phyloP scores from a whole-genome alignment of 2,888 invertebrate species.

The Mimumesa dahlbomi region DNA sequence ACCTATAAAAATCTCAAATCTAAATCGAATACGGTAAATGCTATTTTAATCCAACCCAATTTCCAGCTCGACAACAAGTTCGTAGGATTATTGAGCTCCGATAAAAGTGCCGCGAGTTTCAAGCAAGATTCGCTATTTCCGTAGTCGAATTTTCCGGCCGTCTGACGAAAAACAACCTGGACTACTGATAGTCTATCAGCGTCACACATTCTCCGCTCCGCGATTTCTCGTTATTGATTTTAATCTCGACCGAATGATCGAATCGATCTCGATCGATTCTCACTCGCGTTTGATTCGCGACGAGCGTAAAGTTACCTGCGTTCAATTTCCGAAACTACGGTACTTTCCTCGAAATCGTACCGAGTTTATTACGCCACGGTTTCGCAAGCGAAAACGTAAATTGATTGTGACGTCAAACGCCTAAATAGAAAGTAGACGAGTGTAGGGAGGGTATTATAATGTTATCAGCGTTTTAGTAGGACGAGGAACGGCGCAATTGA shows the following conservation, averaged over 20 bases:
- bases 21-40: too few species aligned
- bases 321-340: constrained; percentile 65
- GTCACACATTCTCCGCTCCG: constrained; percentile 21
- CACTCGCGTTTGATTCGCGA: constrained; percentile 54
- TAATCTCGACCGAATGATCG: constrained; percentile 27
- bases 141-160: neutral
- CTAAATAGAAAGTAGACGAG: too few species aligned
- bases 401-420: too few species aligned
- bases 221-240: constrained; percentile 23
- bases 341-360: constrained; percentile 13
- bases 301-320: constrained; percentile 63
- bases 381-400: too few species aligned
- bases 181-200: constrained; percentile 27
- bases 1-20: too few species aligned
- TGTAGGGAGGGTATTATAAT: too few species aligned
- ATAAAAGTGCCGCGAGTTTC: too few species aligned
- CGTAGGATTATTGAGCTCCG: too few species aligned
- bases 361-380: neutral
- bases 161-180: constrained; percentile 28
- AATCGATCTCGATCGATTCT: constrained; percentile 35
- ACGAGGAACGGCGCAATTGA: neutral
- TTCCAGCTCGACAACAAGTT: too few species aligned
- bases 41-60: too few species aligned
- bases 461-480: too few species aligned
- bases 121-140: too few species aligned